Evolutionary conservation across 2,888 invertebrate genomes (phyloP).

Genomic region (Electrophaes corylata): DNA sequence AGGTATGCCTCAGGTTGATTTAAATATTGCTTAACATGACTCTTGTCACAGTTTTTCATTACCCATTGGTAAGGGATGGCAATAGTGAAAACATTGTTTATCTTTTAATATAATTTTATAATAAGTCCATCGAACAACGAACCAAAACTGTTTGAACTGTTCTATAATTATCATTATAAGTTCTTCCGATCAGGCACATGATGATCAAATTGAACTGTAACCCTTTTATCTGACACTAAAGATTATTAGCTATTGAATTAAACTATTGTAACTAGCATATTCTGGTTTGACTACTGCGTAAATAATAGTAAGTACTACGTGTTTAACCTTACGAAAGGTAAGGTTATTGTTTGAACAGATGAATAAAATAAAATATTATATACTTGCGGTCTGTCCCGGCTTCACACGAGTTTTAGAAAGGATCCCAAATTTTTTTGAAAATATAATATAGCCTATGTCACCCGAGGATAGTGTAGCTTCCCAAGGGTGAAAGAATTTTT

Average conservation of each 20-base stretch:
- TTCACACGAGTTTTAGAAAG: too few species aligned
- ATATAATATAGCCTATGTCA: too few species aligned
- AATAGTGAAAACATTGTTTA: too few species aligned
- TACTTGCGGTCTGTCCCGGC: too few species aligned
- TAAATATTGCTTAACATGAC: too few species aligned
- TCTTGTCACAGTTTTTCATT: too few species aligned
- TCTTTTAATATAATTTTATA: not conserved
- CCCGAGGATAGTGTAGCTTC: too few species aligned
- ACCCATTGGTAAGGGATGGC: too few species aligned
- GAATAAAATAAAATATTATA: too few species aligned
- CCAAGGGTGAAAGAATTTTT: too few species aligned
- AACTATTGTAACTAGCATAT: not conserved
- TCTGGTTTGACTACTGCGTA: conserved; percentile 2
- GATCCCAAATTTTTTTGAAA: too few species aligned
- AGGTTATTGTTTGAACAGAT: not conserved
- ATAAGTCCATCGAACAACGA: not conserved
- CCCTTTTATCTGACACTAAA: conserved; percentile 9
- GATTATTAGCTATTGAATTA: conserved; percentile 5
- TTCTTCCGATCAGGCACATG: not conserved
- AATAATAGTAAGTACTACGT: not conserved
- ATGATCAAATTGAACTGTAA: conserved; percentile 9
- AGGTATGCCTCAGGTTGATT: too few species aligned
- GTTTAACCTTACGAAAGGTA: not conserved
- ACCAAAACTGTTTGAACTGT: not conserved
- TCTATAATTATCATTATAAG: not conserved